phyloP scores from a whole-genome alignment of 2,888 invertebrate species.

The Ephialtes manifestator region DNA sequence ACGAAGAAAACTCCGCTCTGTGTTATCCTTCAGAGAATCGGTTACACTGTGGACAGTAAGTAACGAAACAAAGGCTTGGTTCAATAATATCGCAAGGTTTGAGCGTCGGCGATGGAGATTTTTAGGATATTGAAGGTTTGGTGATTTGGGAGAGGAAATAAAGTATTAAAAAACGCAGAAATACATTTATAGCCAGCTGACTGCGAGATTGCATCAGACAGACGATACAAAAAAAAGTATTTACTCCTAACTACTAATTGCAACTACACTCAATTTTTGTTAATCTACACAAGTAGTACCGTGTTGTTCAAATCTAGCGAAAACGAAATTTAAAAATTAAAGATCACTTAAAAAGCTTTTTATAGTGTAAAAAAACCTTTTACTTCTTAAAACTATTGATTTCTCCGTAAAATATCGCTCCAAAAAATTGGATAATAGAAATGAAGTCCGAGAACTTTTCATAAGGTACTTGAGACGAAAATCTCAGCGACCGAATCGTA shows the following conservation, averaged over 20 bases:
- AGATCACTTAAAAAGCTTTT: background rate
- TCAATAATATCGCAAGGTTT: background rate
- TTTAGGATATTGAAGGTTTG: background rate
- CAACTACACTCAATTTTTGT: slow-evolving; percentile 10
- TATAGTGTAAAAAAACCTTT: background rate
- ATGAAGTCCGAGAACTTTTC: background rate
- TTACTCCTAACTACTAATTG: slow-evolving; percentile 29
- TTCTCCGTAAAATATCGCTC: background rate
- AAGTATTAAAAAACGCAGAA: background rate
- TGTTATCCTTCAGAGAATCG: background rate
- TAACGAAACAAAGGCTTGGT: background rate
- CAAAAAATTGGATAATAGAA: background rate
- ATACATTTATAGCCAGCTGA: slow-evolving; percentile 23
- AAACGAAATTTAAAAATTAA: background rate
- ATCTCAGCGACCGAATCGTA: background rate
- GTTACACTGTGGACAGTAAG: slow-evolving; percentile 10
- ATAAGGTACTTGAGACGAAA: background rate
- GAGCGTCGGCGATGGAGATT: background rate
- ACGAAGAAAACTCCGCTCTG: slow-evolving; percentile 2
- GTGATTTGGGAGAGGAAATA: background rate
- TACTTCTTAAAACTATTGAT: background rate
- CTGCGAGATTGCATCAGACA: slow-evolving; percentile 29
- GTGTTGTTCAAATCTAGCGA: background rate
- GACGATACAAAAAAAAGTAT: slow-evolving; percentile 23
- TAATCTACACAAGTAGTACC: slow-evolving; percentile 1